Evolutionary conservation across 2,888 invertebrate species (phyloP).

Genomic region (Pandemis corylana): DNA sequence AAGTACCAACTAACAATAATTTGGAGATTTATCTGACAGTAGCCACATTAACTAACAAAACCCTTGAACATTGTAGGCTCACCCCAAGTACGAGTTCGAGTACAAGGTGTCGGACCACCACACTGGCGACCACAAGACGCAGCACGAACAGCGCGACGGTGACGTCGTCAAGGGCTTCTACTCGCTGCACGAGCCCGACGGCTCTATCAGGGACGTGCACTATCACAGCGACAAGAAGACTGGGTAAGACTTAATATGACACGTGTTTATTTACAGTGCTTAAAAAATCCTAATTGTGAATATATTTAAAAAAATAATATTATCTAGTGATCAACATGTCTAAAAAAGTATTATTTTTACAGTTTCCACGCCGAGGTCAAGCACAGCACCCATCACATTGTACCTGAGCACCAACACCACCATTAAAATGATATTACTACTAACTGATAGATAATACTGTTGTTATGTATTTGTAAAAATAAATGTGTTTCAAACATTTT

Average conservation of each 20-base stretch:
- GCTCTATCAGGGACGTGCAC: constrained; percentile 65
- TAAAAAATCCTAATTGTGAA: background rate
- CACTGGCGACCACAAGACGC: constrained; percentile 77
- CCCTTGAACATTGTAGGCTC: constrained; percentile 45
- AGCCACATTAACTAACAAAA: background rate
- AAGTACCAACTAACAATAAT: constrained; percentile 44
- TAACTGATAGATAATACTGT: no score
- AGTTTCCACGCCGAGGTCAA: constrained; percentile 15
- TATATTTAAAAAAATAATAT: no score
- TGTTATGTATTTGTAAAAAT: no score
- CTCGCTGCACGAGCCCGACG: constrained; percentile 79
- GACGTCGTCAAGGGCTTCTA: constrained; percentile 84
- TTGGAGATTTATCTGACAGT: background rate
- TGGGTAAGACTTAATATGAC: constrained; percentile 55
- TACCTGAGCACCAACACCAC: no score
- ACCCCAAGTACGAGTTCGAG: constrained; percentile 65
- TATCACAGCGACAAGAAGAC: constrained; percentile 60
- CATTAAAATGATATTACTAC: no score
- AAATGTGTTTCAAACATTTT: no score
- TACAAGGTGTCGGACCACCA: constrained; percentile 78
- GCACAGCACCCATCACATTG: no score
- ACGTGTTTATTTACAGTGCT: background rate
- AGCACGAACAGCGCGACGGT: constrained; percentile 79
- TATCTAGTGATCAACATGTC: no score
- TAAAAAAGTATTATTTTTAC: background rate